Conservation (phyloP, 1,140 invertebrate species). For the Drosophila repleta region DNA sequence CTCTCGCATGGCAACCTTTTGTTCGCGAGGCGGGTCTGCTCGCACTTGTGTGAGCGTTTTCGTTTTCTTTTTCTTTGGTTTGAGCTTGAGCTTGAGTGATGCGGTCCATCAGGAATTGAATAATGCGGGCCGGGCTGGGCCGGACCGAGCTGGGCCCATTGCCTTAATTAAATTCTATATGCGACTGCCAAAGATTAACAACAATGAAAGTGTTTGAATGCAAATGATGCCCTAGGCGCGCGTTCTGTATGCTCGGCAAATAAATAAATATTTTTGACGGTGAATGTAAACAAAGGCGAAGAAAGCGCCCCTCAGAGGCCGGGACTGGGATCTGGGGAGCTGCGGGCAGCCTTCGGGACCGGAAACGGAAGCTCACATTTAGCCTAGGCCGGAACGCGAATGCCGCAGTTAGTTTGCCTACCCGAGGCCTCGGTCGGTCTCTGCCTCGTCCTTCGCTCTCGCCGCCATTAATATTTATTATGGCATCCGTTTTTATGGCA, state of each 20-base stretch:
- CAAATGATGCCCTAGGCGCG: constrained; percentile 63
- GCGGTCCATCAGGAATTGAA: constrained; percentile 65
- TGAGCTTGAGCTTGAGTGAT: constrained; percentile 17
- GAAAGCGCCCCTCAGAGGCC: constrained; percentile 26
- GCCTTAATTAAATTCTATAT: constrained; percentile 78
- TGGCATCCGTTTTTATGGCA: constrained; percentile 54
- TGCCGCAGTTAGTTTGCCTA: constrained; percentile 33
- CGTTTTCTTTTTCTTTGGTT: background rate
- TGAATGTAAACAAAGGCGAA: constrained; percentile 30
- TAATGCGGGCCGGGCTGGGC: no score
- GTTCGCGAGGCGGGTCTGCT: constrained; percentile 2
- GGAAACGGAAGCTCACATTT: constrained; percentile 46
- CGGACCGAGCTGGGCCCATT: no score
- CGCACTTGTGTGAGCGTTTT: constrained; percentile 10
- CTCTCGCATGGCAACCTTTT: constrained; percentile 17
- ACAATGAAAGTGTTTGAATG: constrained; percentile 76
- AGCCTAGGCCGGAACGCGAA: constrained; percentile 27
- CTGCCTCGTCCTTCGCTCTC: background rate
- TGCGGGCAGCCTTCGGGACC: constrained; percentile 30
- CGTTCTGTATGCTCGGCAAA: constrained; percentile 56
- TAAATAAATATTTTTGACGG: constrained; percentile 69
- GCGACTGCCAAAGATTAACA: constrained; percentile 66
- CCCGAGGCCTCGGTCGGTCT: background rate
- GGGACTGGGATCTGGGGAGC: constrained; percentile 3
- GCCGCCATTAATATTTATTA: constrained; percentile 76